These are phyloP conservation scores for Macropis europaea DNA, from an alignment of 2,888 invertebrate genomes.

Conservation along the genomic window DNA sequence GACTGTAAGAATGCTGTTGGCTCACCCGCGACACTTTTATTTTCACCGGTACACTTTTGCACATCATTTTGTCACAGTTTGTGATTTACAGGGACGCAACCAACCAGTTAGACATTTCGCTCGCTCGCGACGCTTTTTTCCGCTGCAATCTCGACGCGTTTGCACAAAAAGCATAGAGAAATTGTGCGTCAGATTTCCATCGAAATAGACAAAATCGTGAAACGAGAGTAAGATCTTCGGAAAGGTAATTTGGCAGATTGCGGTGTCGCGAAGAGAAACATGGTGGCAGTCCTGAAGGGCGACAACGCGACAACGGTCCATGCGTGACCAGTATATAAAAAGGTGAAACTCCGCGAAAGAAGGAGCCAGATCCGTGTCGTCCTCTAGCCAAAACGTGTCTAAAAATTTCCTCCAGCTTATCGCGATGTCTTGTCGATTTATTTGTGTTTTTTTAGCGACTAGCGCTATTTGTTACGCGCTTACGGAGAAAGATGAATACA, in stretches of 20 bases:
- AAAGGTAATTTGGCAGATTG: neutral
- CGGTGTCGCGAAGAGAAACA: constrained; percentile 1
- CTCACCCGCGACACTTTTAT: constrained; percentile 70
- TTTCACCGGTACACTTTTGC: constrained; percentile 64
- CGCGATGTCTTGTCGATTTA: constrained; percentile 29
- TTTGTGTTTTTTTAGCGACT: constrained; percentile 10
- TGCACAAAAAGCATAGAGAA: neutral
- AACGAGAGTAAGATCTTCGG: neutral
- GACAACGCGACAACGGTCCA: constrained; percentile 55
- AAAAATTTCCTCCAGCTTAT: neutral
- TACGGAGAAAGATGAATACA: constrained; percentile 30
- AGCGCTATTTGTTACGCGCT: constrained; percentile 12
- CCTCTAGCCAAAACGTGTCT: constrained; percentile 7
- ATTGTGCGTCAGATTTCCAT: neutral
- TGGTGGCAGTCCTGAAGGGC: constrained; percentile 62
- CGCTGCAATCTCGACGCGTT: neutral
- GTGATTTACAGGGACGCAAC: constrained; percentile 65
- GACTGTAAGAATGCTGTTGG: constrained; percentile 45
- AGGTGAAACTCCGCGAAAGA: constrained; percentile 70
- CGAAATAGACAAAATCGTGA: neutral
- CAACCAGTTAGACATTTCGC: neutral
- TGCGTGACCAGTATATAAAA: constrained; percentile 72
- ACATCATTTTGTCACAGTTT: constrained; percentile 67
- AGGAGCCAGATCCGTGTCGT: constrained; percentile 64
- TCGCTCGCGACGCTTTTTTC: neutral